These are phyloP conservation scores for Rhabditoides inermis DNA, from an alignment of 2,888 invertebrate genomes.

Conservation along the genomic window DNA sequence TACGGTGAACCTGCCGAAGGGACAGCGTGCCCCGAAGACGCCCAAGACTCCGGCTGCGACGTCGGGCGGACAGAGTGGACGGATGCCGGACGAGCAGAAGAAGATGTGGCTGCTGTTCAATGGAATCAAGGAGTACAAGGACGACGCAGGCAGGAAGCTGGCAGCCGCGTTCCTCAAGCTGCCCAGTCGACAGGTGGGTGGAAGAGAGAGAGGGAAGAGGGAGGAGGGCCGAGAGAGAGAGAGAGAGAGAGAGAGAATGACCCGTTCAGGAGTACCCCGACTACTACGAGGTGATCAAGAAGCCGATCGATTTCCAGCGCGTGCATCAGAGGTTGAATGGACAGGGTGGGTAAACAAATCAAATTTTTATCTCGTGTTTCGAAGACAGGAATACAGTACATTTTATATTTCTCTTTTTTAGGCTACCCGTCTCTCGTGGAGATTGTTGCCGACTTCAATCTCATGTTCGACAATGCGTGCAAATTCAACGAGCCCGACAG, in stretches of 20 bases:
- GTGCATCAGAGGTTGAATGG: slow-evolving; percentile 61
- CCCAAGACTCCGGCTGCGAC: no score
- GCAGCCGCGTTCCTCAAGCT: slow-evolving; percentile 87
- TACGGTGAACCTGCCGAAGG: no score
- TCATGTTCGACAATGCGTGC: slow-evolving; percentile 95
- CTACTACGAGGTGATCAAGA: slow-evolving; percentile 91
- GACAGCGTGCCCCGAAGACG: no score
- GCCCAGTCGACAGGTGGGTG: slow-evolving; percentile 66
- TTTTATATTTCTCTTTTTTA: no score
- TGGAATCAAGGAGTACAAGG: slow-evolving; percentile 79
- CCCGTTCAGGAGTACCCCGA: slow-evolving; percentile 74
- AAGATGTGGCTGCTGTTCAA: slow-evolving; percentile 73
- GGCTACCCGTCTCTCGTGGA: slow-evolving; percentile 22
- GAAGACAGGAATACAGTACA: no score
- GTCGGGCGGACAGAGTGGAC: no score
- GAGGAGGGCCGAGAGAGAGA: background rate
- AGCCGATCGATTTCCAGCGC: slow-evolving; percentile 89
- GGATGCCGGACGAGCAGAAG: slow-evolving; percentile 35
- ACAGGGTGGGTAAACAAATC: slow-evolving; percentile 3
- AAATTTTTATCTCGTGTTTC: no score
- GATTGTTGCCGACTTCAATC: slow-evolving; percentile 49
- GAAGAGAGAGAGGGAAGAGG: background rate
- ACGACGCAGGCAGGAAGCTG: slow-evolving; percentile 80
- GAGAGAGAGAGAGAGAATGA: slow-evolving; percentile 10
- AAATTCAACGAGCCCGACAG: slow-evolving; percentile 95